Evolutionary conservation across 2,797 vertebrate species (phyloP), one percentile per base, ranked within the genome.

Genomic region (Enteromius anoplus): DNA sequence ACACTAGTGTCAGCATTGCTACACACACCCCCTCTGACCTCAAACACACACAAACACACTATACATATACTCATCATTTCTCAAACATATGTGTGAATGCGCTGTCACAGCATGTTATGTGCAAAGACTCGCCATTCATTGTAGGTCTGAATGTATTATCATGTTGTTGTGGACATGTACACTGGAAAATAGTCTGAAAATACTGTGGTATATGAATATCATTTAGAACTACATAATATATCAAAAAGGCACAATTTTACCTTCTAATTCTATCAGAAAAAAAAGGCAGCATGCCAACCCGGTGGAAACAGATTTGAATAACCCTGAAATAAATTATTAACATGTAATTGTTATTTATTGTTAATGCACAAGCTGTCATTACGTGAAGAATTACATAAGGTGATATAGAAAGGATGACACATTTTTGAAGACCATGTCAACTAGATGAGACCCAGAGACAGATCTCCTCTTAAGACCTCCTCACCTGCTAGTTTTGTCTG

Each of bases 1-100:
- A 87, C 80, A 76, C 65, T 76, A 64, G 85, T 86, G 81, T 89
- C 85, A 87, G 26, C 49, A 62, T 64, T 68, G 85, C 84, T 72
- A 80, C 75, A 72, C 73, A 78, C 78, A 23, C 73, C 23, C 45
- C 53, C 23, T 42, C 49, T 76, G 75, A 81, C 73, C 73, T 75
- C 78, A 83, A 68, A 64, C 62, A 71, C 77, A 81, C 51, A 77
- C 82, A 40, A 8, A 40, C 79, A 85, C 68, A 81, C 64, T 64
- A 69, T 55, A 77, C 64, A 71, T 72, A 82, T 65, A 82, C 55
- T 55, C 75, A 78, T 76, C 62, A 77, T 32, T 76, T 68, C 37
- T 78, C 65, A 72, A 84, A 70, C 49, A 81, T 78, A 69, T 69
- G 40, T 77, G 51, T 23, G 37, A 60, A 82, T 53, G 73, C 7